A percentile compares a stretch with the other conserved stretches of the same genome.
Conservation (phyloP, 2,113 vertebrate species). For the Mustelus asterias region DNA sequence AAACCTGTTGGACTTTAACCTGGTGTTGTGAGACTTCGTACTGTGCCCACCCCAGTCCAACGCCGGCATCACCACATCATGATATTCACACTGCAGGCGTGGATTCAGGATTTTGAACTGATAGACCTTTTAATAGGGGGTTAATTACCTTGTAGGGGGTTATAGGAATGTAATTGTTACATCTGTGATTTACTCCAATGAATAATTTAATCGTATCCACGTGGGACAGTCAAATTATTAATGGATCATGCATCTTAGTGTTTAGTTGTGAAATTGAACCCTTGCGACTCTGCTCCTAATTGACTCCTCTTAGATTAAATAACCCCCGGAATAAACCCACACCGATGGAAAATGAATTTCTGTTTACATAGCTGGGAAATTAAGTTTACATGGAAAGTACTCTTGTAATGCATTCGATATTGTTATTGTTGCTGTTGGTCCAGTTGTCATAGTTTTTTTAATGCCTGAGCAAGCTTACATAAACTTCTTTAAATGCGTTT, state of each 20-base stretch:
- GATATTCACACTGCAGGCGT: background rate
- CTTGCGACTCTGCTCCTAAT: background rate
- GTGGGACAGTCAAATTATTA: background rate
- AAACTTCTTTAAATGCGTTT: background rate
- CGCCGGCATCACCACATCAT: too few species aligned
- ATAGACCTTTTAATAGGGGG: background rate
- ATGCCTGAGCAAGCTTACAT: background rate
- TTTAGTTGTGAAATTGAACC: slow-evolving; percentile 22
- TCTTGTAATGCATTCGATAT: background rate
- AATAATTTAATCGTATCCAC: background rate
- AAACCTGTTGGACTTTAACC: too few species aligned
- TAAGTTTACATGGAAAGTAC: background rate
- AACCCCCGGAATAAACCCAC: background rate
- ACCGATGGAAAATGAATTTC: background rate
- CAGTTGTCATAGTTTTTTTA: background rate
- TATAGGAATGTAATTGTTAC: background rate
- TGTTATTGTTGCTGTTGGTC: slow-evolving; percentile 18
- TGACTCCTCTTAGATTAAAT: background rate
- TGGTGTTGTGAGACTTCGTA: too few species aligned
- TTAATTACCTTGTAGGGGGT: background rate
- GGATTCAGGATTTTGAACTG: background rate
- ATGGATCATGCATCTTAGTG: background rate
- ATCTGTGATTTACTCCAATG: background rate
- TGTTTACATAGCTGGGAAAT: background rate
- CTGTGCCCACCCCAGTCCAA: too few species aligned